Evolutionary conservation across 2,888 invertebrate genomes (phyloP).

Genomic region (Dendrolimus pini): DNA sequence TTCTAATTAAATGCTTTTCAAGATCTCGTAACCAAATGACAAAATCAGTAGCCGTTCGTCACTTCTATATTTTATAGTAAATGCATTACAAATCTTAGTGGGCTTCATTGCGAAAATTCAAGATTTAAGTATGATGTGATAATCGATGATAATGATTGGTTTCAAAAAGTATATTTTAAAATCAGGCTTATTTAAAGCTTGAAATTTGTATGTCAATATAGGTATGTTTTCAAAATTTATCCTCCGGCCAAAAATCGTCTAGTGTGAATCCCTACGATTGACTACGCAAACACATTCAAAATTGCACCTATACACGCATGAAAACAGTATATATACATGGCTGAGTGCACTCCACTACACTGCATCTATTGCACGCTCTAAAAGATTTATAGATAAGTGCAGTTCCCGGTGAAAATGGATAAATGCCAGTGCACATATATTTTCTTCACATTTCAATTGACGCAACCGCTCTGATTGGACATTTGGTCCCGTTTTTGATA

Average conservation of each 20-base stretch:
- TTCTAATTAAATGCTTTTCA: no score
- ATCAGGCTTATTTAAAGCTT: no score
- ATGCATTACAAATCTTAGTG: no score
- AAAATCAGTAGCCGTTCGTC: no score
- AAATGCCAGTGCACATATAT: slow-evolving; percentile 70
- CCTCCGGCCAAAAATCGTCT: not conserved
- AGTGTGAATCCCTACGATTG: slow-evolving; percentile 21
- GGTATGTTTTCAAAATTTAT: no score
- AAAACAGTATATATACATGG: slow-evolving; percentile 40
- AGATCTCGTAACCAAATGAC: no score
- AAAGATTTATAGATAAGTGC: slow-evolving; percentile 77
- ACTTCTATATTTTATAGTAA: no score
- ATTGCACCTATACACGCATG: slow-evolving; percentile 30
- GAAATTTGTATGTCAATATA: no score
- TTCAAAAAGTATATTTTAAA: no score
- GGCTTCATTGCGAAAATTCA: no score
- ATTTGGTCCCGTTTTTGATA: slow-evolving; percentile 34
- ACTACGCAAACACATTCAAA: slow-evolving; percentile 33
- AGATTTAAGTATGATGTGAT: no score
- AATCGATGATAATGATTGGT: no score
- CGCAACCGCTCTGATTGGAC: slow-evolving; percentile 61
- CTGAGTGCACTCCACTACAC: slow-evolving; percentile 69
- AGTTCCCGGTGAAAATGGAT: slow-evolving; percentile 77
- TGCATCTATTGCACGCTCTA: slow-evolving; percentile 77
- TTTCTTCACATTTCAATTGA: slow-evolving; percentile 71